Base-by-base conservation (phyloP, 2,888 invertebrate species). In the Teleogryllus oceanicus region DNA sequence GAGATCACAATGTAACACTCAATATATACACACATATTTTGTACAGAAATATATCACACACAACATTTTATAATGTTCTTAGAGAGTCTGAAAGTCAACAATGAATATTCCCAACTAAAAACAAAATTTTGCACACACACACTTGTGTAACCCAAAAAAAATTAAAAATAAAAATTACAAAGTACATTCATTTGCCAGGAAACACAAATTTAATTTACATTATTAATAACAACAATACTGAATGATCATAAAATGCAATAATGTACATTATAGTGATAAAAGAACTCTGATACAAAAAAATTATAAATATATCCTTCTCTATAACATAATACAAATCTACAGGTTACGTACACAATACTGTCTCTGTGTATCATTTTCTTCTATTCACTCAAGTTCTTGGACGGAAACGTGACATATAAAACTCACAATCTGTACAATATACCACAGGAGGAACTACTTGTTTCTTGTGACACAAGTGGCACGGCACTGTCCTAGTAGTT, bases 361-460 rank as follows among this genome's bases (percentile, higher is more conserved):
- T 8, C 8, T 8, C 37, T 8, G 37, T 37, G 8, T 8, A 37
- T 37, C 8, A 37, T 37, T 37, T 37, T 8, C 37, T 37, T 37
- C 37, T 8, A 37, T 37, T 37, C 37, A n/a, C 82, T 85, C 83
- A 90, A 84, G 90, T 89, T 83, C 90, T 90, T 76, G 92, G 93
- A 85, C 93, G 92, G 87, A 94, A 94, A 85, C 94, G 90, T 82
- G 95, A 94, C 93, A 97, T 94, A 86, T 97, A 97, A 88, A 94
- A 96, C 86, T 96, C 95, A 88, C 97, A 97, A 87, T 97, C 96
- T 78, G 92, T 90, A 87, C 97, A 97, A 86, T 96, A 97, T 84
- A 93, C 90, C 62, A 93, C 92, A 18, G 95, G 94, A 20, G 93
- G 91, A 78, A 90, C 90, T 21, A 96, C 93, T 82, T 92, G 91